Evolutionary conservation across 1,140 invertebrate genomes (phyloP).

Genomic region (Psix sp.): DNA sequence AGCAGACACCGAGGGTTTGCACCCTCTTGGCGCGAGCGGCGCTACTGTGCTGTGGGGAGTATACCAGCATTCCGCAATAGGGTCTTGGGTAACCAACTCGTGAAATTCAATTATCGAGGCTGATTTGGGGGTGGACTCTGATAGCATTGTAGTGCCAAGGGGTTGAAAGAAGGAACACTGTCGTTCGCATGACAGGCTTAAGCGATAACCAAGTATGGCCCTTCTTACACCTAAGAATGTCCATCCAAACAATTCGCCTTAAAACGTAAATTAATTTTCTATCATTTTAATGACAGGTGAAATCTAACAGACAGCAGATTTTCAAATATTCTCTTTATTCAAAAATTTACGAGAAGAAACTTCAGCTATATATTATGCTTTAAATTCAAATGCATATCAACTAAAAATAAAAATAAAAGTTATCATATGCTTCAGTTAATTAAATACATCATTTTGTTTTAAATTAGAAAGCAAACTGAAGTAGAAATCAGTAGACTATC

Average conservation of each 20-base stretch:
- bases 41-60: conserved; percentile 47
- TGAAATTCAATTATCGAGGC: conserved; percentile 77
- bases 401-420: no score
- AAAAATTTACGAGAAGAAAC: no score
- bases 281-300: conserved; percentile 48
- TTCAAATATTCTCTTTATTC: no score
- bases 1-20: conserved; percentile 68
- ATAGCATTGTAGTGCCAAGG: conserved; percentile 56
- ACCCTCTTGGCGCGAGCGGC: conserved; percentile 57
- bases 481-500: no score
- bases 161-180: conserved; percentile 59
- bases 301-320: conserved; percentile 32
- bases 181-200: conserved; percentile 53
- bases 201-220: conserved; percentile 57
- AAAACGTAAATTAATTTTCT: conserved; percentile 56
- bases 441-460: no score
- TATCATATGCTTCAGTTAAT: no score
- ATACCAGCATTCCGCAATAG: conserved; percentile 62
- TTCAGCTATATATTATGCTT: no score
- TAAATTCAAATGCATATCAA: no score
- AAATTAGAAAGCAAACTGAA: no score
- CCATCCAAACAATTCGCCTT: conserved; percentile 58
- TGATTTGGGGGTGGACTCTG: conserved; percentile 66
- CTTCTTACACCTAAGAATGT: conserved; percentile 49
- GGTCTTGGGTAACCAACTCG: conserved; percentile 76